Evolutionary conservation across 2,888 invertebrate species (phyloP).

Genomic region (Crioceris asparagi): DNA sequence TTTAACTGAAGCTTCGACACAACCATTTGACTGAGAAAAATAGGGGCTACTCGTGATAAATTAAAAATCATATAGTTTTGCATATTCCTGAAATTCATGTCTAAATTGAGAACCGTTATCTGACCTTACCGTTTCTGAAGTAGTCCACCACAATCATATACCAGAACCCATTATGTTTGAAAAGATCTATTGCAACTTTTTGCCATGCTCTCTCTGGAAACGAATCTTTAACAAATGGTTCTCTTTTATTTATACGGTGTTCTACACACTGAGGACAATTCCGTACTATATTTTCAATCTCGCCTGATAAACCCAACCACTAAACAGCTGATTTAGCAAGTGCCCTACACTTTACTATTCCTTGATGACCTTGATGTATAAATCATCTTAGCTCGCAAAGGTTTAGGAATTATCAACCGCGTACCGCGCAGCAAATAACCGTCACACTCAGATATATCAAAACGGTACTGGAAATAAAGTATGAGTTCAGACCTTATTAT

Average conservation of each 20-base stretch:
- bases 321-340: slow-evolving; percentile 14
- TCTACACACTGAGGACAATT: slow-evolving; percentile 16
- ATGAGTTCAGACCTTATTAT: slow-evolving; percentile 1
- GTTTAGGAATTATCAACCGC: slow-evolving; percentile 2
- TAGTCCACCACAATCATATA: slow-evolving; percentile 15
- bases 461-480: slow-evolving; percentile 4
- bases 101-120: slow-evolving; percentile 23
- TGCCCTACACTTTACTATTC: slow-evolving; percentile 14
- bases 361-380: slow-evolving; percentile 4
- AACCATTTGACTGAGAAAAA: slow-evolving; percentile 11
- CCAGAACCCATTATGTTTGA: slow-evolving; percentile 6
- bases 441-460: neutral
- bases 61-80: slow-evolving; percentile 7
- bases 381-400: slow-evolving; percentile 1
- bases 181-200: slow-evolving; percentile 14
- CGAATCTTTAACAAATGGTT: slow-evolving; percentile 12
- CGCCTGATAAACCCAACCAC: slow-evolving; percentile 15
- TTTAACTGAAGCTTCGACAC: slow-evolving; percentile 10
- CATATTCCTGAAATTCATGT: no score
- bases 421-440: neutral
- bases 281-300: slow-evolving; percentile 16
- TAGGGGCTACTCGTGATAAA: slow-evolving; percentile 16
- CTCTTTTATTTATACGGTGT: slow-evolving; percentile 11
- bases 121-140: slow-evolving; percentile 18
- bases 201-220: slow-evolving; percentile 17